These are phyloP conservation scores for Andrena flavipes DNA, from an alignment of 2,888 invertebrate genomes.

Conservation along the genomic window DNA sequence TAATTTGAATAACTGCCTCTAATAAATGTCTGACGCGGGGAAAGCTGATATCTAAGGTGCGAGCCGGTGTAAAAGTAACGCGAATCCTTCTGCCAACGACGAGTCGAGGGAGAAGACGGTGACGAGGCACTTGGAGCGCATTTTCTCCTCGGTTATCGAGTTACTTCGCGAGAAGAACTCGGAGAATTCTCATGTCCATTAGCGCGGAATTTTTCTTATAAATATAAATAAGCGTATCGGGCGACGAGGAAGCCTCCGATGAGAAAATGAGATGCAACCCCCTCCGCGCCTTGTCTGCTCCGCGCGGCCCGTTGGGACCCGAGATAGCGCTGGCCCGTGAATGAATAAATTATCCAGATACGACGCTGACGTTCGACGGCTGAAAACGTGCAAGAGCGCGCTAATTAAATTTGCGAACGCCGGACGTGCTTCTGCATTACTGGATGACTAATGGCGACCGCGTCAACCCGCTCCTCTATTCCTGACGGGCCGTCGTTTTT, in stretches of 20 bases:
- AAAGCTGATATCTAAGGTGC: slow-evolving; percentile 31
- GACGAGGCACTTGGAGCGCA: slow-evolving; percentile 13
- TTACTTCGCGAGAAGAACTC: slow-evolving; percentile 37
- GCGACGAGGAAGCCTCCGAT: slow-evolving; percentile 39
- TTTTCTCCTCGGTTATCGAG: slow-evolving; percentile 38
- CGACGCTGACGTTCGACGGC: slow-evolving; percentile 55
- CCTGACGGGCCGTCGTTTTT: slow-evolving; percentile 29
- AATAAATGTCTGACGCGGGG: slow-evolving; percentile 43
- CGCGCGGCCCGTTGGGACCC: slow-evolving; percentile 17
- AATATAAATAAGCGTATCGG: slow-evolving; percentile 61
- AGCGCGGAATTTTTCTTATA: slow-evolving; percentile 64
- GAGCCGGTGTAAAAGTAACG: slow-evolving; percentile 20
- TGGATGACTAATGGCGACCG: slow-evolving; percentile 63
- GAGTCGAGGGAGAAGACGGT: not conserved
- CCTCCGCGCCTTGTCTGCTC: not conserved
- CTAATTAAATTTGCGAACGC: slow-evolving; percentile 73
- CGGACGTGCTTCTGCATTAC: slow-evolving; percentile 66
- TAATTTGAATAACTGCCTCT: slow-evolving; percentile 49
- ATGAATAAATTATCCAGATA: slow-evolving; percentile 67
- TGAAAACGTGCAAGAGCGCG: slow-evolving; percentile 61
- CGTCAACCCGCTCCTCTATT: slow-evolving; percentile 59
- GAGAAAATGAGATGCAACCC: slow-evolving; percentile 63
- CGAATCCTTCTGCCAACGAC: not conserved
- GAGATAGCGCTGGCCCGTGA: slow-evolving; percentile 37
- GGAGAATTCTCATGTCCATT: slow-evolving; percentile 59